These are phyloP conservation scores for Columbina picui DNA, from an alignment of 2,113 vertebrate genomes.

Conservation along the genomic window DNA sequence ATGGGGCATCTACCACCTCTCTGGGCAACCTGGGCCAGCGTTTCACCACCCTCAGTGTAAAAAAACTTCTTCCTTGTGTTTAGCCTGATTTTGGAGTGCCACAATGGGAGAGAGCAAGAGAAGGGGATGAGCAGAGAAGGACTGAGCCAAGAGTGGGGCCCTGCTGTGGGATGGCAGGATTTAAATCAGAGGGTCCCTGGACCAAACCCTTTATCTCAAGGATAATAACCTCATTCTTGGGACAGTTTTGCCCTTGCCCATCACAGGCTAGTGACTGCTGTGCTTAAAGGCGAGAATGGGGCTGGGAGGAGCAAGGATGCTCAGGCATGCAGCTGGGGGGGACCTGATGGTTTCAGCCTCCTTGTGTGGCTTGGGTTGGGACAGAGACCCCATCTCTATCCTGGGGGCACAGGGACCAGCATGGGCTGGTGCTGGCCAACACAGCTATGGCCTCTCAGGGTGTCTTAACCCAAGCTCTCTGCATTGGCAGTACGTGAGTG, in stretches of 20 bases:
- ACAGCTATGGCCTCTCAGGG: not conserved
- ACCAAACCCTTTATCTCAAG: not conserved
- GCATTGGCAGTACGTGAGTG: constrained; percentile 61
- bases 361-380: accelerated
- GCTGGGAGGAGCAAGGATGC: accelerated
- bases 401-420: accelerated
- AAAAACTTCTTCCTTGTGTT: no score
- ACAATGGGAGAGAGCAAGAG: not conserved
- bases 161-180: not conserved
- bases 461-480: not conserved
- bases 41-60: no score
- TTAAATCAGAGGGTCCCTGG: not conserved
- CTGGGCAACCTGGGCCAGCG: no score
- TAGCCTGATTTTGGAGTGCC: not conserved
- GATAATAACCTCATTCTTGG: not conserved
- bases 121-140: not conserved
- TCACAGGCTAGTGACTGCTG: not conserved
- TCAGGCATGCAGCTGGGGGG: not conserved
- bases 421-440: not conserved
- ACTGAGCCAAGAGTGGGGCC: not conserved
- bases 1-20: no score
- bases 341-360: not conserved
- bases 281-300: not conserved
- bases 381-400: not conserved
- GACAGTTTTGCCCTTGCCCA: not conserved